A percentile compares a stretch with the other conserved stretches of the same genome.
Evolutionary conservation across 2,113 vertebrate species (phyloP).

Genomic region (Hystrix cristata): DNA sequence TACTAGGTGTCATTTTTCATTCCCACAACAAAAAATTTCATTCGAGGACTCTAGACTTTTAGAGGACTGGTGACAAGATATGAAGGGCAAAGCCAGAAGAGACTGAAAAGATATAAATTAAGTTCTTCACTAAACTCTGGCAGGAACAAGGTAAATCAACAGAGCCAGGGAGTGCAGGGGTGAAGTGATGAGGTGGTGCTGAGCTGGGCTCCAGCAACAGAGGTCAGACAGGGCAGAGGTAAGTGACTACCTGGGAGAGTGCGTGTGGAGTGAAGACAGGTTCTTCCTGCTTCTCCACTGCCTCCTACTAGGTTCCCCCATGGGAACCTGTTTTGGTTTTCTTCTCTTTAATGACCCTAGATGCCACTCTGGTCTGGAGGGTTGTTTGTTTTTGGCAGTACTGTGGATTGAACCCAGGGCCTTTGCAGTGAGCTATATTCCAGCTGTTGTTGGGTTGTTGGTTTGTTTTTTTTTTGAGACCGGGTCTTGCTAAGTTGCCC

Average conservation of each 20-base stretch:
- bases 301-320: background rate
- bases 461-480: background rate
- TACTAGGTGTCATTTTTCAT: background rate
- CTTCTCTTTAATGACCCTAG: background rate
- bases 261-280: background rate
- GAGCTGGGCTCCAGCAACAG: background rate
- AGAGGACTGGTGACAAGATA: constrained; percentile 15
- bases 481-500: background rate
- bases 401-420: background rate
- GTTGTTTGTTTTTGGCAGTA: background rate
- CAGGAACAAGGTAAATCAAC: constrained; percentile 40
- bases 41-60: background rate
- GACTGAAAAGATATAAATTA: constrained; percentile 56
- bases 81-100: constrained; percentile 42
- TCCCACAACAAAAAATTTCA: constrained; percentile 49
- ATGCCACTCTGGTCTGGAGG: background rate
- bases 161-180: background rate
- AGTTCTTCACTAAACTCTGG: constrained; percentile 43
- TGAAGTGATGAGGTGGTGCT: background rate
- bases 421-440: background rate
- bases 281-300: background rate
- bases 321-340: constrained; percentile 10
- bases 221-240: constrained; percentile 30
- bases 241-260: background rate
- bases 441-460: background rate